These are phyloP conservation scores for Mustela erminea DNA, from an alignment of 2,797 vertebrate genomes.

Conservation along the genomic window DNA sequence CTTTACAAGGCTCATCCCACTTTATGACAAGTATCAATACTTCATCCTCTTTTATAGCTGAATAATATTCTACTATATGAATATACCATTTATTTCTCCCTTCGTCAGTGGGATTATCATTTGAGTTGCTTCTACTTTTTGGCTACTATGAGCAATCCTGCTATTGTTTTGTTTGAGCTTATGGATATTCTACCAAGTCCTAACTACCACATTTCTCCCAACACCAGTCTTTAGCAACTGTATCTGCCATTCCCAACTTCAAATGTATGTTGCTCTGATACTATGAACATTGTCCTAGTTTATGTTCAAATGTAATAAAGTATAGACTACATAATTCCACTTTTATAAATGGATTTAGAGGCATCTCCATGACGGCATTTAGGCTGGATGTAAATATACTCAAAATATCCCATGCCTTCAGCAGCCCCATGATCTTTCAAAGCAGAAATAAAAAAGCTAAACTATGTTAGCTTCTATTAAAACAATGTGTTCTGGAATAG, in stretches of 20 bases:
- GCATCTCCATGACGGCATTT: background rate
- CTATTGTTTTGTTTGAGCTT: background rate
- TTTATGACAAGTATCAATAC: background rate
- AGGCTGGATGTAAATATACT: background rate
- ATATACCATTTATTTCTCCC: background rate
- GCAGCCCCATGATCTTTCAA: background rate
- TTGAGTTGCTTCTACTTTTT: background rate
- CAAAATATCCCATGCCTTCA: background rate
- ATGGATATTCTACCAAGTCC: no score
- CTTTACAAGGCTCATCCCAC: background rate
- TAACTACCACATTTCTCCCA: background rate
- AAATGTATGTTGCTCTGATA: background rate
- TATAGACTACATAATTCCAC: background rate
- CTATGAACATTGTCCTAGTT: background rate
- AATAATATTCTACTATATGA: background rate
- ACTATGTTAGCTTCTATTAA: background rate
- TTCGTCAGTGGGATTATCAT: background rate
- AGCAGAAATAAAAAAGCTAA: background rate
- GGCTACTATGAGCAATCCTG: background rate
- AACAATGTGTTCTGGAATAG: background rate
- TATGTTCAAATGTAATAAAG: background rate
- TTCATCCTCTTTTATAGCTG: background rate
- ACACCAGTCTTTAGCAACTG: background rate
- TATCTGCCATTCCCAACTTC: background rate
- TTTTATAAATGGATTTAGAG: constrained; percentile 31